Evolutionary conservation across 2,113 vertebrate species (phyloP).

Genomic region (Callorhinus ursinus): DNA sequence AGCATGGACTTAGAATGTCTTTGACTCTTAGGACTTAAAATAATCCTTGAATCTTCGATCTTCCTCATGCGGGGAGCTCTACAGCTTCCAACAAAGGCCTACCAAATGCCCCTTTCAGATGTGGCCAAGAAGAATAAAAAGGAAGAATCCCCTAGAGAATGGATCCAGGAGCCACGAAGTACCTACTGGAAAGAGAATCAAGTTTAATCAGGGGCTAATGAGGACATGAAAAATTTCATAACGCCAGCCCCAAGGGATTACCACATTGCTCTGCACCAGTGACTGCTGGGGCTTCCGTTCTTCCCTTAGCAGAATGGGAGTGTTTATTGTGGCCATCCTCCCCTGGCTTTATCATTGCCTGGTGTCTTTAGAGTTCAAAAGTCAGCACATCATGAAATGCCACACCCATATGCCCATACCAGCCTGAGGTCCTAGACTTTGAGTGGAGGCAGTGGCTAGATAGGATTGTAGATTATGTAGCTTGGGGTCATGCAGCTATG

Average conservation of each 20-base stretch:
- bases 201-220: neutral
- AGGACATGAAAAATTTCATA: neutral
- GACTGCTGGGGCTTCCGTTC: neutral
- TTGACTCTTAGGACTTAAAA: conserved; percentile 18
- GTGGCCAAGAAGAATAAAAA: neutral
- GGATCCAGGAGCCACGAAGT: neutral
- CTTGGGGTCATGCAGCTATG: neutral
- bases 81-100: neutral
- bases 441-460: neutral
- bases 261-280: neutral
- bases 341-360: neutral
- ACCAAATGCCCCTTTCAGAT: neutral
- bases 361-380: neutral
- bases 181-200: neutral
- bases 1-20: neutral
- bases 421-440: neutral
- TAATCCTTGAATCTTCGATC: neutral
- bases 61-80: neutral
- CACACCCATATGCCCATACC: neutral
- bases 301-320: neutral
- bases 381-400: neutral
- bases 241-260: neutral
- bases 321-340: neutral
- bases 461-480: neutral
- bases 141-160: neutral